Conservation (phyloP, 2,113 vertebrate species). For the Scomber japonicus region DNA sequence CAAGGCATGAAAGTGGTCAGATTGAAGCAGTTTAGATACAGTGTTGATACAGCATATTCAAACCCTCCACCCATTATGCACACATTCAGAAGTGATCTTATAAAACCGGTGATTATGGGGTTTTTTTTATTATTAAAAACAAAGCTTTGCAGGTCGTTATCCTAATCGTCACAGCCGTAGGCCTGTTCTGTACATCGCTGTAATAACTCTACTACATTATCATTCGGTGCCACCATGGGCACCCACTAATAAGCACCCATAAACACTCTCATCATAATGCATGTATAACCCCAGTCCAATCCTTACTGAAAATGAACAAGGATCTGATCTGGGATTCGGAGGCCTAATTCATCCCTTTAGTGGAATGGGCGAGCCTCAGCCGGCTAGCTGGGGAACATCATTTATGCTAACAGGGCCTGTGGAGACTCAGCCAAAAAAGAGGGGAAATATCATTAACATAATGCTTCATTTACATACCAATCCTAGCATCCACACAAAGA, state of each 20-base stretch:
- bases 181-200: slow-evolving; percentile 25
- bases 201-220: slow-evolving; percentile 59
- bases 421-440: slow-evolving; percentile 62
- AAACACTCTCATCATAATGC: slow-evolving; percentile 68
- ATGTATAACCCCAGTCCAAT: slow-evolving; percentile 38
- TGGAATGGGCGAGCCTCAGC: slow-evolving; percentile 33
- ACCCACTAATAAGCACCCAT: slow-evolving; percentile 65
- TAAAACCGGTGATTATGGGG: neutral
- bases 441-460: slow-evolving; percentile 69
- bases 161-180: slow-evolving; percentile 46
- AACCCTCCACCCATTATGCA: neutral
- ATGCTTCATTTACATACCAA: slow-evolving; percentile 68
- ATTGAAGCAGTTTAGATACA: neutral
- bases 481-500: slow-evolving; percentile 49
- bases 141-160: slow-evolving; percentile 29
- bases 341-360: slow-evolving; percentile 66
- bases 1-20: no score
- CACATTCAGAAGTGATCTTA: neutral
- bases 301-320: slow-evolving; percentile 67
- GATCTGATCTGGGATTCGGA: slow-evolving; percentile 60
- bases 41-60: neutral
- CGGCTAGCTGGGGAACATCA: slow-evolving; percentile 60
- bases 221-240: slow-evolving; percentile 45
- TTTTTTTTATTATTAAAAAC: neutral
- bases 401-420: slow-evolving; percentile 73